Conservation (phyloP, 1,140 invertebrate genomes). For the Belonocnema kinseyi region DNA sequence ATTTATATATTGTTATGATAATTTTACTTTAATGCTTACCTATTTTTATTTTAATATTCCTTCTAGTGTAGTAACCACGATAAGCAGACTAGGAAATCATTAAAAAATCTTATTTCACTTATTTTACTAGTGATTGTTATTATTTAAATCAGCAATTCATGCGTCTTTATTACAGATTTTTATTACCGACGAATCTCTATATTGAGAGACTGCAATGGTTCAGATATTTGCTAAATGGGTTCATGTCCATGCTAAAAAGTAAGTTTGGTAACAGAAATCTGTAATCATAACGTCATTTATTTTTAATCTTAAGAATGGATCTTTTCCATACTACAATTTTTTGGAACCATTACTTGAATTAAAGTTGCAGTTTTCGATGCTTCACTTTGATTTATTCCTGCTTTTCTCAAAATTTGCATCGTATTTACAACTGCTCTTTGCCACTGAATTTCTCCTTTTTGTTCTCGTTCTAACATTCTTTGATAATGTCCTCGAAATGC, state of each 20-base stretch:
- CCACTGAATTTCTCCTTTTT: slow-evolving; percentile 71
- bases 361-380: slow-evolving; percentile 67
- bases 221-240: too few species aligned
- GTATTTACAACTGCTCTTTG: slow-evolving; percentile 72
- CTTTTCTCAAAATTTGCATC: slow-evolving; percentile 68
- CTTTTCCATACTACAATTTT: not conserved
- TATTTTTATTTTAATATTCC: slow-evolving; percentile 55
- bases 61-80: slow-evolving; percentile 71
- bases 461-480: slow-evolving; percentile 56
- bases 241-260: too few species aligned
- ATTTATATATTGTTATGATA: too few species aligned
- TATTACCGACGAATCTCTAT: too few species aligned
- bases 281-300: too few species aligned
- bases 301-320: too few species aligned
- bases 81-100: slow-evolving; percentile 67
- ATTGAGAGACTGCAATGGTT: too few species aligned
- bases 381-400: slow-evolving; percentile 68
- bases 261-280: too few species aligned
- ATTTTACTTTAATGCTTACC: slow-evolving; percentile 35
- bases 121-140: too few species aligned
- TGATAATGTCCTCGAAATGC: slow-evolving; percentile 63
- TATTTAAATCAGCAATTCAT: too few species aligned
- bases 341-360: slow-evolving; percentile 64
- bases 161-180: too few species aligned
- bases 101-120: not conserved